Evolutionary conservation across 1,140 invertebrate species (phyloP).

Genomic region (Drosophila novamexicana): DNA sequence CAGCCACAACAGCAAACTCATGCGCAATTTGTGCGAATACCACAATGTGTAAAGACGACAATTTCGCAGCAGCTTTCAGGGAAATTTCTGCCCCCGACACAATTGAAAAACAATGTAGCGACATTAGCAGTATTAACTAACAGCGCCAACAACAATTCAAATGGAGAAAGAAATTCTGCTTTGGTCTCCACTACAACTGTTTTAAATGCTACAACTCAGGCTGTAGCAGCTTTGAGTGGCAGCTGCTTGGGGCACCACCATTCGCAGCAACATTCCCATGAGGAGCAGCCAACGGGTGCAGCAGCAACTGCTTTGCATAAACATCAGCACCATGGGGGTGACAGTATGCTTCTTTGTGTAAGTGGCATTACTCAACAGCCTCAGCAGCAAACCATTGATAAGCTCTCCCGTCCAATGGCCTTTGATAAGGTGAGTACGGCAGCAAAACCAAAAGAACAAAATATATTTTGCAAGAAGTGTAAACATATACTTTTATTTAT

Average conservation of each 20-base stretch:
- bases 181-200: constrained; percentile 61
- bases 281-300: constrained; percentile 12
- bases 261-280: constrained; percentile 44
- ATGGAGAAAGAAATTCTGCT: constrained; percentile 51
- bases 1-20: constrained; percentile 5
- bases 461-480: no score
- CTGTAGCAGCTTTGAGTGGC: constrained; percentile 73
- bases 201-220: constrained; percentile 72
- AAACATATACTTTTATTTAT: no score
- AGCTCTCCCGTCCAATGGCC: constrained; percentile 80
- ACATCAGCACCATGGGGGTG: constrained; percentile 38
- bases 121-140: constrained; percentile 16
- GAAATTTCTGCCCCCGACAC: constrained; percentile 34
- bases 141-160: constrained; percentile 39
- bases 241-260: constrained; percentile 63
- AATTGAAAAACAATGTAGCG: constrained; percentile 33
- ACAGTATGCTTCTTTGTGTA: constrained; percentile 14
- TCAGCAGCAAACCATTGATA: constrained; percentile 74
- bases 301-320: constrained; percentile 4
- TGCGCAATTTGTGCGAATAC: constrained; percentile 2
- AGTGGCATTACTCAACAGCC: constrained; percentile 14
- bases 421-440: constrained; percentile 78
- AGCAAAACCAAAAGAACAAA: no score
- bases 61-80: constrained; percentile 26
- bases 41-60: constrained; percentile 45